Evolutionary conservation across 2,888 invertebrate genomes (phyloP), one percentile per base, ranked within the genome.

Genomic region (Anorthoa munda): DNA sequence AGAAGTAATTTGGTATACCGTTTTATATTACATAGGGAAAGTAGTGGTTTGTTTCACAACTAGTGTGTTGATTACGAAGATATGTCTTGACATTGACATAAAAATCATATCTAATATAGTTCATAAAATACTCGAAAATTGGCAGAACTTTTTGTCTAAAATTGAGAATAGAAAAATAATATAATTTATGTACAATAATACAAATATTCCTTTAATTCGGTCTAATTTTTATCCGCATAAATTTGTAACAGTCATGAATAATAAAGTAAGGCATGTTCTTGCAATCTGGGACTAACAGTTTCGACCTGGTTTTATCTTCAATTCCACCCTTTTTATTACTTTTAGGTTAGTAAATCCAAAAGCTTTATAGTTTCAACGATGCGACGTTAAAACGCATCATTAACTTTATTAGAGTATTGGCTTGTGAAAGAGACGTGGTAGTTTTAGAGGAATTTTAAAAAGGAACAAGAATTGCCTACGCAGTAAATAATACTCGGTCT

Each of bases 301-400:
- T 23, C 0, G 9, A 26, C 3, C 15, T 15, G 11, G 23, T 26
- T 23, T 15, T 18, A 53, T 55, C 12, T 15, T 15, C 31, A 23
- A 26, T 48, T 18, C 9, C 9, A 23, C 46, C 18, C 18, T 23
- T 60, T 45, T 17, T 3, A 26, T 23, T 45, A 23, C 5, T 31
- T 31, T 31, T 31, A 31, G 21, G 11, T 59, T 45, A 5, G 7
- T 23, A 26, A 15, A 31, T 21, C 2, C 31, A 26, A 67, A 55
- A 55, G 18, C 67, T 46, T 26, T 69, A 51, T 31, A 31, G n/a
- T 45, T 56, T 59, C 46, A 73, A 46, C 51, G 18, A 51, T 23
- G 31, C 7, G 31, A 5, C 31, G 31, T 64, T 23, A 5, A 18
- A 23, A 56, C 11, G 15, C 26, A 18, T 26, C 61, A 50, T 72